Evolutionary conservation across 2,888 invertebrate genomes (phyloP).

Genomic region (Nezara viridula): DNA sequence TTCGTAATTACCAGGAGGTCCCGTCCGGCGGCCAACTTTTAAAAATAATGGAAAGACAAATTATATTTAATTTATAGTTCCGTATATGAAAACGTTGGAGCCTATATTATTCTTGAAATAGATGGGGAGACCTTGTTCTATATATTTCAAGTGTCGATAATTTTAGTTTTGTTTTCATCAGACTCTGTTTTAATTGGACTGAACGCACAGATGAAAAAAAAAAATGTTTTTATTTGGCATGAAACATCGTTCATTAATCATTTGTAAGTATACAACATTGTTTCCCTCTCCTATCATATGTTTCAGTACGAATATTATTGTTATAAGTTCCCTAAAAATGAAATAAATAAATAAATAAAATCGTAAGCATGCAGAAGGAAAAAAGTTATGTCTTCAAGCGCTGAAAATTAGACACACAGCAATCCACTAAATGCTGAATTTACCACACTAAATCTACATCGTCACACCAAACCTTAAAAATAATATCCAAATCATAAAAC

Average conservation of each 20-base stretch:
- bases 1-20: neutral
- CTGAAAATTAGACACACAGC: no score
- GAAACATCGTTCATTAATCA: neutral
- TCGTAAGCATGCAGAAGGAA: no score
- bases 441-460: no score
- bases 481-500: no score
- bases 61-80: constrained; percentile 16
- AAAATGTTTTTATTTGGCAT: neutral
- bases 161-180: neutral
- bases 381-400: no score
- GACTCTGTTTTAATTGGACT: constrained; percentile 1
- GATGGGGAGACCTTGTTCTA: neutral
- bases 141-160: constrained; percentile 27
- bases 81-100: neutral
- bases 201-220: neutral
- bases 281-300: no score
- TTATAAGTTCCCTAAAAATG: no score
- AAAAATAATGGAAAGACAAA: neutral
- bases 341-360: no score
- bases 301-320: no score
- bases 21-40: neutral
- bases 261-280: neutral
- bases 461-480: no score
- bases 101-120: neutral
- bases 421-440: no score